phyloP scores from a whole-genome alignment of 2,797 vertebrate species.

The Tadarida brasiliensis region DNA sequence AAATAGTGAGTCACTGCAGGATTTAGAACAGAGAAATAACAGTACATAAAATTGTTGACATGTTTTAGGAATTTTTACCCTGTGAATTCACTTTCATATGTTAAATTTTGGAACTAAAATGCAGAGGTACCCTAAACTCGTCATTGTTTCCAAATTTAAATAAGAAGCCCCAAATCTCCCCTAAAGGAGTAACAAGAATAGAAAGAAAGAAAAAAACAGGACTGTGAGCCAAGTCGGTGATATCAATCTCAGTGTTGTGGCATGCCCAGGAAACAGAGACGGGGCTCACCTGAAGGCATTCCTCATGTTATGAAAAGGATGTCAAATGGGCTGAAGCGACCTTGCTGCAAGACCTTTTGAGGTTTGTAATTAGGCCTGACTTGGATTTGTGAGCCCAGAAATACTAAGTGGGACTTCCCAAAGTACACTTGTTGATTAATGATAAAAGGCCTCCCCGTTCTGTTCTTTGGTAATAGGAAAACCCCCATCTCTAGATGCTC shows the following conservation, averaged over 20 bases:
- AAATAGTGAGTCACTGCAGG: neutral
- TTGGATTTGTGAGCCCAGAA: neutral
- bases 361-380: constrained; percentile 48
- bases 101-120: constrained; percentile 3
- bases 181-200: neutral
- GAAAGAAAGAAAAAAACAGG: neutral
- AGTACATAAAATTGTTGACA: neutral
- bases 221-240: neutral
- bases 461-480: constrained; percentile 56
- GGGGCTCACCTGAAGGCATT: neutral
- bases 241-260: neutral
- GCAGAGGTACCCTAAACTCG: neutral
- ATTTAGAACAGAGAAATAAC: neutral
- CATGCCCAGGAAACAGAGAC: neutral
- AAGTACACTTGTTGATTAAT: neutral
- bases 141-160: constrained; percentile 41
- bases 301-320: neutral
- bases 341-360: neutral
- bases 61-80: constrained; percentile 12
- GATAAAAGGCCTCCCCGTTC: neutral
- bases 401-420: constrained; percentile 55
- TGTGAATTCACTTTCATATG: neutral
- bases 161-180: constrained; percentile 15
- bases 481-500: constrained; percentile 2
- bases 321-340: neutral